Evolutionary conservation across 2,888 invertebrate species (phyloP).

Genomic region (Himalopsyche japonica): DNA sequence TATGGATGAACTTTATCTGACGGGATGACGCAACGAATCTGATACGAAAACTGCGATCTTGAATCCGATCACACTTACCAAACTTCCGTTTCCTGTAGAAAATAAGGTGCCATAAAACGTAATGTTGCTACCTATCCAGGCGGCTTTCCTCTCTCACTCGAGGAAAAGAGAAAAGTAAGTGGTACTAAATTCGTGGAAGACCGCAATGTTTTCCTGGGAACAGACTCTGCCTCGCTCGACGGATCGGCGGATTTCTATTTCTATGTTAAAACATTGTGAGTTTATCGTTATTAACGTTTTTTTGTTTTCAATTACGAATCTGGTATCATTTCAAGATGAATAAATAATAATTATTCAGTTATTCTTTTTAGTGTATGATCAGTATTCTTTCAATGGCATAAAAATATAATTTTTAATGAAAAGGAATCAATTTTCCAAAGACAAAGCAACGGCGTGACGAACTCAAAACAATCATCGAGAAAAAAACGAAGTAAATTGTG

Average conservation of each 20-base stretch:
- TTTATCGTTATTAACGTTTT: not conserved
- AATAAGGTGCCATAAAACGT: conserved; percentile 34
- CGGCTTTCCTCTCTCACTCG: not conserved
- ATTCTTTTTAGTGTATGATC: too few relatives aligned
- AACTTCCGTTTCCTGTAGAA: conserved; percentile 24
- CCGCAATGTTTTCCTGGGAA: not conserved
- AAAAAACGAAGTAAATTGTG: too few relatives aligned
- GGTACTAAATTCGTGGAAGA: not conserved
- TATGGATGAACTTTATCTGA: conserved; percentile 40
- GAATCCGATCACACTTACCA: conserved; percentile 31
- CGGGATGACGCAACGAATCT: conserved; percentile 40
- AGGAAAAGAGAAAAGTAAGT: not conserved
- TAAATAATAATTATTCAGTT: too few relatives aligned
- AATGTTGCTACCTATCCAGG: conserved; percentile 23
- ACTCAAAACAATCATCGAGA: too few relatives aligned
- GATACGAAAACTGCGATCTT: conserved; percentile 37
- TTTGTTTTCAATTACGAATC: too few relatives aligned
- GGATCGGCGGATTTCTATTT: not conserved
- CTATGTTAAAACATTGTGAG: not conserved
- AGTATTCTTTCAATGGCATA: too few relatives aligned
- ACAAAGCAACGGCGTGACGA: too few relatives aligned
- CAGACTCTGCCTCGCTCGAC: not conserved
- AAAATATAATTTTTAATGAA: too few relatives aligned
- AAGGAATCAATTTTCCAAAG: too few relatives aligned
- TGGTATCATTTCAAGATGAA: too few relatives aligned